Evolutionary conservation across 53 echinoderm and acorn worm genomes (phyloP).

Genomic region (Astropecten irregularis): DNA sequence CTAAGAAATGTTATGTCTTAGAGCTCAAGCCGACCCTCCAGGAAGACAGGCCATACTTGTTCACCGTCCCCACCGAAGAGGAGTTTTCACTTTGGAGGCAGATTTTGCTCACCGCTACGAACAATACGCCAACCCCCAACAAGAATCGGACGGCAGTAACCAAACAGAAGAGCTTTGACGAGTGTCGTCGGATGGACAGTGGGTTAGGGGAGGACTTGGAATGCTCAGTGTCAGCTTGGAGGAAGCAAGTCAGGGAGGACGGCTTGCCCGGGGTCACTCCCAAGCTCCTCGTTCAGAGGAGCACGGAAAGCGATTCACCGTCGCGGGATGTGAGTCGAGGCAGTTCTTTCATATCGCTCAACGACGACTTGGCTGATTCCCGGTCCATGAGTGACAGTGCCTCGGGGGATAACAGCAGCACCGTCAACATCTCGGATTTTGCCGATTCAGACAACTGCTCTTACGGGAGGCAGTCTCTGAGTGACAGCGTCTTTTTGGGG

Average conservation of each 20-base stretch:
- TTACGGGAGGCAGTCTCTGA: constrained; percentile 1
- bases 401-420: constrained; percentile 27
- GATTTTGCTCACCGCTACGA: not conserved
- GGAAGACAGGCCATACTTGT: not conserved
- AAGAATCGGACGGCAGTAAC: not conserved
- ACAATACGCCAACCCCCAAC: not conserved
- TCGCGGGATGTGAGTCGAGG: constrained; percentile 10
- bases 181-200: constrained; percentile 44
- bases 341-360: constrained; percentile 16
- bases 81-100: constrained; percentile 19
- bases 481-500: constrained; percentile 35
- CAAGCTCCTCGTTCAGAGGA: not conserved
- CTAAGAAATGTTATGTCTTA: not conserved
- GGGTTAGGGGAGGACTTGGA: constrained; percentile 61
- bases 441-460: constrained; percentile 6
- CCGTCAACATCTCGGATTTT: constrained; percentile 4
- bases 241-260: not conserved
- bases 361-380: constrained; percentile 22
- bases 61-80: constrained; percentile 5
- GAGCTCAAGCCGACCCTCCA: not conserved
- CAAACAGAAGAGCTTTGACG: constrained; percentile 5
- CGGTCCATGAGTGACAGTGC: constrained; percentile 31
- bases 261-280: not conserved
- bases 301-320: not conserved
- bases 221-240: not conserved